These are phyloP conservation scores for Cydia amplana DNA, from an alignment of 1,140 invertebrate species.

Conservation along the genomic window DNA sequence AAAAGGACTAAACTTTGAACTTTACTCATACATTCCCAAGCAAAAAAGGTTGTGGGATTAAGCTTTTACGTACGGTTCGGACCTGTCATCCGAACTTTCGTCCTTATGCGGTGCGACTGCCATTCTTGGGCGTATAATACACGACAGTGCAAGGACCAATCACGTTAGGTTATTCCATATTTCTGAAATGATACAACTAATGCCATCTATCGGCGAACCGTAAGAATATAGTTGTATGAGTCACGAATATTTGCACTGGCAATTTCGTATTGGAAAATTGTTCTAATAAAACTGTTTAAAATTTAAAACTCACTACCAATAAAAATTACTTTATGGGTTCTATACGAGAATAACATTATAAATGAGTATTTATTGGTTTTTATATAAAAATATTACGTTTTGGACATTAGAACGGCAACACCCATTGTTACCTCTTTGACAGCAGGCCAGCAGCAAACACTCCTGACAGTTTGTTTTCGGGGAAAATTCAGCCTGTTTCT, in stretches of 20 bases:
- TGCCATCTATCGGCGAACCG: constrained; percentile 48
- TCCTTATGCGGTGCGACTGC: constrained; percentile 57
- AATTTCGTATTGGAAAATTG: constrained; percentile 15
- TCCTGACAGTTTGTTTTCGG: constrained; percentile 46
- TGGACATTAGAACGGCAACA: constrained; percentile 42
- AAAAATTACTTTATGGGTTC: background rate
- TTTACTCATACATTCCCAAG: constrained; percentile 16
- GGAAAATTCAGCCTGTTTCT: constrained; percentile 73
- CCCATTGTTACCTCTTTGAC: constrained; percentile 36
- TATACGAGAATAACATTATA: background rate
- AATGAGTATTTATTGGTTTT: background rate
- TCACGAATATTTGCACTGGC: constrained; percentile 21
- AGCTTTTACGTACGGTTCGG: constrained; percentile 35
- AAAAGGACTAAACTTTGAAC: constrained; percentile 25
- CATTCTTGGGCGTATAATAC: constrained; percentile 60
- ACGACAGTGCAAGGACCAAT: constrained; percentile 55
- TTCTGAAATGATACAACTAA: constrained; percentile 40
- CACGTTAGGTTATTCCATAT: constrained; percentile 42
- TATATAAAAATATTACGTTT: constrained; percentile 34
- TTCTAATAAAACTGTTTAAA: background rate
- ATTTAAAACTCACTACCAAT: background rate
- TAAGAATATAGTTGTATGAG: background rate
- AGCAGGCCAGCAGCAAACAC: constrained; percentile 31
- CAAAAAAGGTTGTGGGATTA: background rate
- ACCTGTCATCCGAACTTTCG: constrained; percentile 51